phyloP scores from a whole-genome alignment of 2,888 invertebrate species.

The Acleris laterana region DNA sequence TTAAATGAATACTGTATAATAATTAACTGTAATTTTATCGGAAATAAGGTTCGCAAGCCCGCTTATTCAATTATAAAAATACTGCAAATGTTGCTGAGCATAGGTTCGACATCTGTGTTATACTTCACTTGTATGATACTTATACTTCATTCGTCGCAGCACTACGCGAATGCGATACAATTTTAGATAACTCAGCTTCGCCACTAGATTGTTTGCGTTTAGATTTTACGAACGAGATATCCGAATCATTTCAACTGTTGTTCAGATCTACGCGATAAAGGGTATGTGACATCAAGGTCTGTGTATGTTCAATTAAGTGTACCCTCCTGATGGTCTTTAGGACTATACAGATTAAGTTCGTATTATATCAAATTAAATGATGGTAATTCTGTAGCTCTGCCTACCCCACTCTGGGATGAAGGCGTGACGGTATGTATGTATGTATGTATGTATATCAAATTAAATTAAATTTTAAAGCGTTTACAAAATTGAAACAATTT shows the following conservation, averaged over 20 bases:
- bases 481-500: no score
- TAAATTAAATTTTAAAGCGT: no score
- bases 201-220: conserved; percentile 34
- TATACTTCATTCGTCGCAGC: conserved; percentile 16
- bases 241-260: conserved; percentile 34
- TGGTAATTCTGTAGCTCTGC: no score
- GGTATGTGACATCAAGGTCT: conserved; percentile 13
- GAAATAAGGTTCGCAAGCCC: no score
- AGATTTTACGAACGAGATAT: conserved; percentile 30
- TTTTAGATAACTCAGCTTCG: conserved; percentile 32
- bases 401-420: no score
- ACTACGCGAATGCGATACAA: conserved; percentile 35
- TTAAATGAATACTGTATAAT: no score
- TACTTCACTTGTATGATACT: neutral
- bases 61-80: no score
- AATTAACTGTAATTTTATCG: no score
- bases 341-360: neutral
- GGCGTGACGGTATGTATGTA: no score
- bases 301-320: neutral
- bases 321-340: neutral
- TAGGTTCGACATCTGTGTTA: neutral
- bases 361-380: no score
- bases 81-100: no score
- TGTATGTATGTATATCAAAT: no score
- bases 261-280: conserved; percentile 26